Evolutionary conservation across 1,140 invertebrate species (phyloP), one percentile per base, ranked within the genome.

Genomic region (Dryas iulia): DNA sequence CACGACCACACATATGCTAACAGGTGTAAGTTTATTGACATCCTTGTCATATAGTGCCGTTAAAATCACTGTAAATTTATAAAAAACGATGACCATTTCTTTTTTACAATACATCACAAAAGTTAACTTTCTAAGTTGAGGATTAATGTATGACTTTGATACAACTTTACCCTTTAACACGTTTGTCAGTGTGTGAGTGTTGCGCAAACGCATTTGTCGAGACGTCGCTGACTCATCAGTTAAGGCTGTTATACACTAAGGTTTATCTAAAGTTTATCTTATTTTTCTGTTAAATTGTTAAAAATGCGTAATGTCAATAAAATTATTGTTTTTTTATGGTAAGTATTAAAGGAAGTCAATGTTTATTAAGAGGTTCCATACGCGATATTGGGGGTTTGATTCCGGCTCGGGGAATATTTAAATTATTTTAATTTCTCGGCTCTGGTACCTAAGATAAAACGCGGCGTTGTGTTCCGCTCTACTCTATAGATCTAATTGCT

Each of bases 21-120:
- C 86, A 89, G 84, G 80, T 84, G 84, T 71, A 79, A 86, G 81
- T 87, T 86, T 83, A 83, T 80, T 86, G 79, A 85, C 83, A 85
- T 85, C 78, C 69, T 69, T 78, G 58, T 69, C 69, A 24, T 52
- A 67, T 30, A 71, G 66, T 73, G 66, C 75, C 63, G 25, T 74
- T 47, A 18, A 72, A 35, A 56, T 64, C 10, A 66, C 18, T 28
- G 47, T 14, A 30, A 39, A 23, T 62, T 66, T 24, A 21, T 30
- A 39, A 53, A 57, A 18, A 54, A 12, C 54, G 7, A 3, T 3
- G 30, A 76, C 30, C 72, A 81, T 77, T 77, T 52, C 72, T 58
- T 2, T 1, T 24, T 66, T 21, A 7, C 8, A 47, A 30, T n/a
- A 28, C 10, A 7, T 23, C 6, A 30, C 25, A 0, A 14, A 3